phyloP scores from a whole-genome alignment of 2,113 vertebrate genomes.

The Chiloscyllium plagiosum region DNA sequence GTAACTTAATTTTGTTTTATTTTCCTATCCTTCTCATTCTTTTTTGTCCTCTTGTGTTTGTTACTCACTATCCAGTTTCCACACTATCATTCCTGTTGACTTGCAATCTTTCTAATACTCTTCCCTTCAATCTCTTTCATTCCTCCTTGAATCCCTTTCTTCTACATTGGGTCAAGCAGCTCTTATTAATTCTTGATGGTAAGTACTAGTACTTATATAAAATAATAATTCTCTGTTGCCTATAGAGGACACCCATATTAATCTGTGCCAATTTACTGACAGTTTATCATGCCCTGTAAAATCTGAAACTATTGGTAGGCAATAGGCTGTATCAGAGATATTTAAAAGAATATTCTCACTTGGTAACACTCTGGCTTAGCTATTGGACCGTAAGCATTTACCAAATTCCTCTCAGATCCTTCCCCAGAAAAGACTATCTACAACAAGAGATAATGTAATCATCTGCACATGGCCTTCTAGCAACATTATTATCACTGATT shows the following conservation, averaged over 20 bases:
- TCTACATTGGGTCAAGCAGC: not conserved
- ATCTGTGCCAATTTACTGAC: not conserved
- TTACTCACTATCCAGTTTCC: not conserved
- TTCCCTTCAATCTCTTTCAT: not conserved
- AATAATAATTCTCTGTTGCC: not conserved
- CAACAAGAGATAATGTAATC: not conserved
- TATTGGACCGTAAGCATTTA: not conserved
- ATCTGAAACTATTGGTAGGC: not conserved
- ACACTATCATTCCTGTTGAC: not conserved
- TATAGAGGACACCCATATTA: not conserved
- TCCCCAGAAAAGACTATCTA: not conserved
- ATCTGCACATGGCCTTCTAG: no score
- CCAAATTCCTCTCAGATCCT: not conserved
- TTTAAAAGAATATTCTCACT: not conserved
- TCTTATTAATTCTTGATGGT: not conserved
- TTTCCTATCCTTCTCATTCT: not conserved
- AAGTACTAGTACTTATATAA: not conserved
- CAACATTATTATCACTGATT: no score
- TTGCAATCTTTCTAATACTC: not conserved
- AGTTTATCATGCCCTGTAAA: not conserved
- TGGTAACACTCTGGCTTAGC: not conserved
- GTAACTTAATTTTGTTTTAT: not conserved
- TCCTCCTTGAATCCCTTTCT: not conserved
- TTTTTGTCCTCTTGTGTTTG: not conserved
- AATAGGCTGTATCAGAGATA: not conserved